phyloP scores from a whole-genome alignment of 2,888 invertebrate species.

The Romanomermis culicivorax region DNA sequence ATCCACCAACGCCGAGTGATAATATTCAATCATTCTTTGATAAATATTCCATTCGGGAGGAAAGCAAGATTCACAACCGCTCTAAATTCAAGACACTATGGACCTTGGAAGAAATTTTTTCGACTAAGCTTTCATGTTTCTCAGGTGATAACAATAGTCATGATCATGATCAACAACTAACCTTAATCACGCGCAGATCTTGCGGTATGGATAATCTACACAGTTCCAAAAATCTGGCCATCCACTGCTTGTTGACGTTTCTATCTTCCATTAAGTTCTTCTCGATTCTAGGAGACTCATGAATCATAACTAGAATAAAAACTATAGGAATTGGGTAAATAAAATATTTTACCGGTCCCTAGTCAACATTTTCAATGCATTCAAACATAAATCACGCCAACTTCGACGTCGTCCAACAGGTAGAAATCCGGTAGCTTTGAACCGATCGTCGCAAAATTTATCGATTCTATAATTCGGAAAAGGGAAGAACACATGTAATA shows the following conservation, averaged over 20 bases:
- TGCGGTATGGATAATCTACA: slow-evolving; percentile 43
- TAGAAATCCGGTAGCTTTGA: slow-evolving; percentile 45
- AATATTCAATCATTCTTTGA: slow-evolving; percentile 71
- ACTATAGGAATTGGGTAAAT: slow-evolving; percentile 6
- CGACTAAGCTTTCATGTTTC: too few species aligned
- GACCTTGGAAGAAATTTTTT: too few species aligned
- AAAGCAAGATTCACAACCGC: slow-evolving; percentile 53
- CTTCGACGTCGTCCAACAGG: slow-evolving; percentile 79
- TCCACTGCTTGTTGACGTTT: slow-evolving; percentile 74
- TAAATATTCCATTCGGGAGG: slow-evolving; percentile 84
- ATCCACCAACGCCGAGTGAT: slow-evolving; percentile 53
- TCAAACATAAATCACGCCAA: slow-evolving; percentile 67
- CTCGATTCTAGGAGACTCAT: slow-evolving; percentile 43
- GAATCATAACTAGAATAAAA: neutral
- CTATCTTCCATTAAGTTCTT: slow-evolving; percentile 83
- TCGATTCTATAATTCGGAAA: slow-evolving; percentile 5
- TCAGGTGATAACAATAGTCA: too few species aligned
- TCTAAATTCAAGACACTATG: slow-evolving; percentile 20
- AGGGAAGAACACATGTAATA: too few species aligned
- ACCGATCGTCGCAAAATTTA: slow-evolving; percentile 2
- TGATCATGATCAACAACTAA: slow-evolving; percentile 13
- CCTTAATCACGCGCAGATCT: slow-evolving; percentile 67
- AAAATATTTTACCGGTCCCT: slow-evolving; percentile 26
- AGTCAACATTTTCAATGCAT: slow-evolving; percentile 40
- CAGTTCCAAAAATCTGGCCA: slow-evolving; percentile 63